Evolutionary conservation across 2,113 vertebrate species (phyloP).

Genomic region (Vicugna pacos): DNA sequence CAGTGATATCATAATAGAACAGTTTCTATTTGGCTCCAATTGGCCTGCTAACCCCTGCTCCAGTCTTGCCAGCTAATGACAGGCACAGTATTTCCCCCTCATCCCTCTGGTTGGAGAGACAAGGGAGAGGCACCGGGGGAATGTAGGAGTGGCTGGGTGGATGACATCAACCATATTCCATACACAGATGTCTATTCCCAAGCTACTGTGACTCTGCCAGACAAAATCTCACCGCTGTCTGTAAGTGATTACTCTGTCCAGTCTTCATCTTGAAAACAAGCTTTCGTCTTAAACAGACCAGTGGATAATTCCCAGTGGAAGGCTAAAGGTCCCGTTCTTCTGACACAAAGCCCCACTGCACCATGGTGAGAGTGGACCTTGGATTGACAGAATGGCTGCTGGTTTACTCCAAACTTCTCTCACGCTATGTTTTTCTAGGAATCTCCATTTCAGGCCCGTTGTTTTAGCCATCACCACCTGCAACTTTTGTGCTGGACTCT

Average conservation of each 20-base stretch:
- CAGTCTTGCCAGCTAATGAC: not conserved
- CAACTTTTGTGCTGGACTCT: not conserved
- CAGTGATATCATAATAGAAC: not conserved
- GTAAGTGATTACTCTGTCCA: not conserved
- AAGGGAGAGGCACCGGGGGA: not conserved
- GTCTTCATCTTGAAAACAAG: not conserved
- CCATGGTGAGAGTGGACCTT: not conserved
- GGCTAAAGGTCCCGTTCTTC: not conserved
- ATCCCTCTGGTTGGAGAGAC: not conserved
- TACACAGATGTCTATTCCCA: not conserved
- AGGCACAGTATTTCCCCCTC: not conserved
- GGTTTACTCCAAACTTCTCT: not conserved
- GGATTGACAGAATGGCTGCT: not conserved
- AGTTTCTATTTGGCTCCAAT: not conserved
- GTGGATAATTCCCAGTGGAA: not conserved
- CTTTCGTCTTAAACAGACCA: not conserved
- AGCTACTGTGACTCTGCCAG: not conserved
- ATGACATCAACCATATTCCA: not conserved
- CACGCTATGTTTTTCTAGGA: not conserved
- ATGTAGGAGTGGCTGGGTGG: too few species aligned
- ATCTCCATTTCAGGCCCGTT: not conserved
- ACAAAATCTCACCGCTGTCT: not conserved
- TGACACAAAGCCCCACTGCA: rapidly evolving
- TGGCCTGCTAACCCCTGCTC: not conserved
- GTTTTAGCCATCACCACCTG: not conserved